These are phyloP conservation scores for Melanotaenia nigrans DNA, from an alignment of 2,797 vertebrate species.

Conservation along the genomic window DNA sequence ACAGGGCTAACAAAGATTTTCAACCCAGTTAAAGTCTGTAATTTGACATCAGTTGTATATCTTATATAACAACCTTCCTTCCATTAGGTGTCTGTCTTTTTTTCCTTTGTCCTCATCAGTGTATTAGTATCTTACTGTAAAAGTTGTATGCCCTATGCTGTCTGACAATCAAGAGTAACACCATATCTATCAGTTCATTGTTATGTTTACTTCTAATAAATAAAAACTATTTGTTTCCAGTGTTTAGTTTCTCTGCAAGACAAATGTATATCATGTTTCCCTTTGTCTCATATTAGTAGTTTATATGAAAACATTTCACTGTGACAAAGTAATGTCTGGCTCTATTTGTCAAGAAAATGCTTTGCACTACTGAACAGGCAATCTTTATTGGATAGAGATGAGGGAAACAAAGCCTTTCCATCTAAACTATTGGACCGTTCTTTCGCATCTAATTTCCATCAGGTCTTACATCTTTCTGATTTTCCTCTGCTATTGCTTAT, in stretches of 20 bases:
- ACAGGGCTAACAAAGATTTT: conserved; percentile 1
- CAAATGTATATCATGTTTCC: background rate
- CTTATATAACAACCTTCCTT: background rate
- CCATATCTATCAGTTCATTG: background rate
- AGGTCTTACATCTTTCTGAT: conserved; percentile 2
- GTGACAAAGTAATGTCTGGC: conserved; percentile 36
- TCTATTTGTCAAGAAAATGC: conserved; percentile 30
- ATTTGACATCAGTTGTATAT: conserved; percentile 4
- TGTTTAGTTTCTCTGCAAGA: conserved; percentile 13
- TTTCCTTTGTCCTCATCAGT: background rate
- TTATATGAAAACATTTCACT: conserved; percentile 21
- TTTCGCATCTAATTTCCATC: conserved; percentile 23
- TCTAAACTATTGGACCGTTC: conserved; percentile 9
- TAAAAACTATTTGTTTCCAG: background rate
- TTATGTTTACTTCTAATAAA: background rate
- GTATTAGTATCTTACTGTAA: conserved; percentile 5
- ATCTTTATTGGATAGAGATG: conserved; percentile 19
- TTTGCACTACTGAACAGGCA: conserved; percentile 24
- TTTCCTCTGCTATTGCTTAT: conserved; percentile 7
- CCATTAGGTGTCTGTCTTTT: background rate
- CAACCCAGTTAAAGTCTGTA: background rate
- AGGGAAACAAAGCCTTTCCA: conserved; percentile 24
- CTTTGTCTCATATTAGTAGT: background rate
- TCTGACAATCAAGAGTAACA: background rate
- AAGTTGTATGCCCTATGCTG: background rate